These are phyloP conservation scores for Acanthiza pusilla DNA, from an alignment of 2,797 vertebrate species.

Conservation along the genomic window DNA sequence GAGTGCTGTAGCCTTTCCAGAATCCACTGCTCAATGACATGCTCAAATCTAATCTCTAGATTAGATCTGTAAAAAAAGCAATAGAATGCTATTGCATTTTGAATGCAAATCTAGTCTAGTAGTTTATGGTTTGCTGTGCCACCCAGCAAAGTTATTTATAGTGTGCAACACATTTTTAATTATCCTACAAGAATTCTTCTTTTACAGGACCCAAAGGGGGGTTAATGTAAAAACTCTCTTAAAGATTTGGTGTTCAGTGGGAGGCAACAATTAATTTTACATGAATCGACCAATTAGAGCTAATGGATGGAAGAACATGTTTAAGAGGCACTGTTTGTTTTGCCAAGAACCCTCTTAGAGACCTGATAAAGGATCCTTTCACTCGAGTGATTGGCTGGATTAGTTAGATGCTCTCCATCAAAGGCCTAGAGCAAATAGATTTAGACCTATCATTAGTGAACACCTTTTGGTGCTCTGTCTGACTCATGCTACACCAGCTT, in stretches of 20 bases:
- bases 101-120: constrained; percentile 17
- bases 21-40: not conserved
- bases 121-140: constrained; percentile 18
- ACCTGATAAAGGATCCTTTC: constrained; percentile 26
- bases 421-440: not conserved
- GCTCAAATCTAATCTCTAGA: not conserved
- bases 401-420: constrained; percentile 30
- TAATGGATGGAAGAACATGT: constrained; percentile 47
- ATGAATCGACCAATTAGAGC: constrained; percentile 47
- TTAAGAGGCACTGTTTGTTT: constrained; percentile 35
- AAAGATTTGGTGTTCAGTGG: constrained; percentile 28
- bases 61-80: constrained; percentile 11
- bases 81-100: constrained; percentile 22
- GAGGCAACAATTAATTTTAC: constrained; percentile 44
- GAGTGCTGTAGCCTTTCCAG: constrained; percentile 8
- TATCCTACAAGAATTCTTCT: not conserved
- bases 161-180: not conserved
- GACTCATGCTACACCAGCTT: not conserved
- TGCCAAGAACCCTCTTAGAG: constrained; percentile 8
- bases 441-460: not conserved
- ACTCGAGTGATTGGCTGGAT: constrained; percentile 10
- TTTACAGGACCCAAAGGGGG: not conserved
- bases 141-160: constrained; percentile 4
- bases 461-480: not conserved
- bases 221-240: constrained; percentile 23